Base-by-base conservation (phyloP, 2,113 vertebrate genomes). In the Setophaga petechia region DNA sequence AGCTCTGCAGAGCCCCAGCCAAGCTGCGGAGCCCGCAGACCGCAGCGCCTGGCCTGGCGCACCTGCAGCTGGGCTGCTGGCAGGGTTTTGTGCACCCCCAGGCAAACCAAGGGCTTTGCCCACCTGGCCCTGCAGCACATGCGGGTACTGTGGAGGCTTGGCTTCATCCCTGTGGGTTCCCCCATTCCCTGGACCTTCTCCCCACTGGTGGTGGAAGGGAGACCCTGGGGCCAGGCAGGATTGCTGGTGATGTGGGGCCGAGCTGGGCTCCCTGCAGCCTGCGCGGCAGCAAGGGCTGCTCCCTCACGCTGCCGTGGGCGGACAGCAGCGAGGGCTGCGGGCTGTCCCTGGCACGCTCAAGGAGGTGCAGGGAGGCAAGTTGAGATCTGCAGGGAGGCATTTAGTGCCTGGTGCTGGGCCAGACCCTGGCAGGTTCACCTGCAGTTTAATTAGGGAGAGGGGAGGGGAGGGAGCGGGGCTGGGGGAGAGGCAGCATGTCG, bases 351-450 rank as follows among this genome's bases (percentile, higher is more conserved):
- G 90, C 93, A 83, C 4, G 9, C 90, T 96, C 76, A 63, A 12
- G 84, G 68, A 94, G 92, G 94, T 90, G 91, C 93, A 97, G 80
- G 86, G 95, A 96, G 94, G 96, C 98, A 98, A 98, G 98, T 97
- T 35, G 41, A 78, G 95, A 98, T 98, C 97, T 96, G 98, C 76
- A 96, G 63, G 47, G 84, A 95, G 95, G 93, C 33, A 65, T 96
- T 97, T 90, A 96, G 92, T 0, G 69, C 93, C 96, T 97, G 97
- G 96, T 94, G n/a, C 41, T 1, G 82, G 96, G 97, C 97, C 95
- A 97, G 97, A 97, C 87, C 95, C 96, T 96, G 96, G 97, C 97
- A 97, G 97, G 97, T 97, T 98, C 98, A 98, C 94, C 96, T 96
- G 96, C 93, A 97, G 97, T 97, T 98, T 97, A 98, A 97, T 97